Evolutionary conservation across 1,140 invertebrate species (phyloP), one percentile per base, ranked within the genome.

Genomic region (Steinernema khuongi): DNA sequence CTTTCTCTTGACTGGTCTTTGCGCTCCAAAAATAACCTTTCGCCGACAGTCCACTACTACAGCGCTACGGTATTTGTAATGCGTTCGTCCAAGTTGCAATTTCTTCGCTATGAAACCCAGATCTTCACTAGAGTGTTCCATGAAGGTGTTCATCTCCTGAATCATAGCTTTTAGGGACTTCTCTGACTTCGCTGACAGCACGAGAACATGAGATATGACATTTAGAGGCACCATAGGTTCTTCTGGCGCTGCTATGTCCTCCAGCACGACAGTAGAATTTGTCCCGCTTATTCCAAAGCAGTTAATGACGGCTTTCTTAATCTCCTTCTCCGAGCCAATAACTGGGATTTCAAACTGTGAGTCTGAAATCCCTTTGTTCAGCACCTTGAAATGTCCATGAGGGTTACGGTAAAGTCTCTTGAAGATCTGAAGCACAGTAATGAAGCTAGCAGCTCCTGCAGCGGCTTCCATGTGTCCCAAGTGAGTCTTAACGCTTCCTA

Each of bases 231-330:
- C 22, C 26, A 17, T 14, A 14, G 32, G 26, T 4, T 26, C 50
- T 75, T 18, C 31, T 50, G 31, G 18, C 1, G 1, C 43, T 68
- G 28, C 29, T 41, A 0, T n/a, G 18, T 67, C 67, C 67, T 80
- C 69, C 11, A 81, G 2, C n/a, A 76, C 26, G 14, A 83, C 18
- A 11, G 79, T 73, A 19, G 74, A 30, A 68, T 77, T 77, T 1
- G 73, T 82, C 0, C 81, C 81, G 67, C 72, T 83, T 33, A 83
- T 82, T 31, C 81, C 81, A 75, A 83, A 83, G 68, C 71, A 76
- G 68, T 84, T 83, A 69, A 83, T 72, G 18, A 76, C 29, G 19
- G 74, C 44, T 22, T 66, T 44, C 17, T 74, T 31, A 0, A 76
- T 11, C 18, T 69, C 1, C 18, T 30, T 29, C 36, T 83, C 81